Conservation (phyloP, 1,140 invertebrate genomes). For the Panagrolaimus sp. region DNA sequence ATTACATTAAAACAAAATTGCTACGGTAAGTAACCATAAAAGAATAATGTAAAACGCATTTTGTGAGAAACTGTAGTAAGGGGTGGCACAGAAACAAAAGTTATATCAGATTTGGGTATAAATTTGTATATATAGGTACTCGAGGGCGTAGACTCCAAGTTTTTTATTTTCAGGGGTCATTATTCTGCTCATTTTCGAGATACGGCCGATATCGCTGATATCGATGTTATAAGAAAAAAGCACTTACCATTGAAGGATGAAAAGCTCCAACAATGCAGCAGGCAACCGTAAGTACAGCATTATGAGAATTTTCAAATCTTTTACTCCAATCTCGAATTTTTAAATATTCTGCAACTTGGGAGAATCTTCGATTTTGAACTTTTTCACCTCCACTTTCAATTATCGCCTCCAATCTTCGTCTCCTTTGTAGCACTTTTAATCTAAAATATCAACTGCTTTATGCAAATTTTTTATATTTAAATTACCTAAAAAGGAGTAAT, state of each 20-base stretch:
- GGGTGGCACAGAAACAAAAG: too few relatives aligned
- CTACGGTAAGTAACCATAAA: too few relatives aligned
- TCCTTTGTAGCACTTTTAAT: neutral
- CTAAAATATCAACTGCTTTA: neutral
- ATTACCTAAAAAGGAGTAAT: slow-evolving; percentile 2
- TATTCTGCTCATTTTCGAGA: too few relatives aligned
- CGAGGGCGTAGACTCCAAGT: too few relatives aligned
- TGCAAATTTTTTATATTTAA: neutral
- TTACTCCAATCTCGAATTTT: neutral
- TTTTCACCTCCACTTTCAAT: slow-evolving; percentile 14
- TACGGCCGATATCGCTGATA: too few relatives aligned
- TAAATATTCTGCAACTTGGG: neutral
- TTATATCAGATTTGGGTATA: too few relatives aligned
- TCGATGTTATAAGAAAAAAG: slow-evolving; percentile 56
- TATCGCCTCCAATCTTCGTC: neutral
- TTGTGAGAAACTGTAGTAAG: too few relatives aligned
- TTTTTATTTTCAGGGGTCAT: too few relatives aligned
- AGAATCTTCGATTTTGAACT: neutral
- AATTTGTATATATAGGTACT: too few relatives aligned
- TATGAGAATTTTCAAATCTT: slow-evolving; percentile 23
- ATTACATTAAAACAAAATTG: too few relatives aligned
- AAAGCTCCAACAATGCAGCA: slow-evolving; percentile 40
- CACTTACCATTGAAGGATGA: slow-evolving; percentile 52
- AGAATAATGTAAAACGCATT: too few relatives aligned
- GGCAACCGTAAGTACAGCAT: slow-evolving; percentile 28